phyloP scores from a whole-genome alignment of 2,888 invertebrate genomes.

The Heteromurus nitidus region DNA sequence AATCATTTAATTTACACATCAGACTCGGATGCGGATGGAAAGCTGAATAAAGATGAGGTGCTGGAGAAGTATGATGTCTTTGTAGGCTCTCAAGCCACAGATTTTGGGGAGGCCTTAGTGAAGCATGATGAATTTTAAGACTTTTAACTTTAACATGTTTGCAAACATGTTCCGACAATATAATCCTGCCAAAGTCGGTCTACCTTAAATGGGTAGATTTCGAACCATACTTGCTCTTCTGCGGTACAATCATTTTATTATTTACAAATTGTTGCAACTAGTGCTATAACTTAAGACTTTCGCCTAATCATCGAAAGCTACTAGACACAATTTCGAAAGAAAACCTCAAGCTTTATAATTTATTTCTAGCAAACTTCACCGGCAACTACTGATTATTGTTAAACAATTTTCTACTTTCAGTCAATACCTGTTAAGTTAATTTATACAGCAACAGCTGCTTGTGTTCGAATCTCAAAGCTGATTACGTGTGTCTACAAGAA shows the following conservation, averaged over 20 bases:
- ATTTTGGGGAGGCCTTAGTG: slow-evolving; percentile 96
- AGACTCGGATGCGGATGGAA: slow-evolving; percentile 92
- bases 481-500: too few species aligned
- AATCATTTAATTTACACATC: slow-evolving; percentile 96
- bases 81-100: slow-evolving; percentile 98
- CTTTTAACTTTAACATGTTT: background rate
- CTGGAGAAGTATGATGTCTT: slow-evolving; percentile 97
- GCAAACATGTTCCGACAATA: slow-evolving; percentile 40
- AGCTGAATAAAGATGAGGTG: slow-evolving; percentile 91
- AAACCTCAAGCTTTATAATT: too few species aligned
- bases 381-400: too few species aligned
- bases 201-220: background rate
- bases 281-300: background rate
- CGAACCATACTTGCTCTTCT: too few species aligned
- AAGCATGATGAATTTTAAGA: slow-evolving; percentile 95
- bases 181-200: slow-evolving; percentile 48
- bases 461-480: too few species aligned
- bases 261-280: background rate
- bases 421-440: too few species aligned
- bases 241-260: background rate
- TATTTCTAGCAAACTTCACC: too few species aligned
- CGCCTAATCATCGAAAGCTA: background rate
- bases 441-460: too few species aligned
- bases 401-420: too few species aligned
- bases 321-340: too few species aligned